These are phyloP conservation scores for Zele albiditarsus DNA, from an alignment of 2,888 invertebrate genomes.

Conservation along the genomic window DNA sequence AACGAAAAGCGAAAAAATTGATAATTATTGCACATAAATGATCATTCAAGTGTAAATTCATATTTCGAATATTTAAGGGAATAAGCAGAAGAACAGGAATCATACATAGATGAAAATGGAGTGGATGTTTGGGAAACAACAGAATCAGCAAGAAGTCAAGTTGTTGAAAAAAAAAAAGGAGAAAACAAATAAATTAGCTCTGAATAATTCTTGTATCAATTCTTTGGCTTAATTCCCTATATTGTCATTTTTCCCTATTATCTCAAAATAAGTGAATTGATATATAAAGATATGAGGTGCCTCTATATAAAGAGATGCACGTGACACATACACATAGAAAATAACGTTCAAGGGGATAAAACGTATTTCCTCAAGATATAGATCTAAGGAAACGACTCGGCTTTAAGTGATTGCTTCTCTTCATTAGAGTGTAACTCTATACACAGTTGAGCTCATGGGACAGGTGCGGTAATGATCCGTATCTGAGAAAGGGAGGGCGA, in stretches of 20 bases:
- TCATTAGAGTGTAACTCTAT: slow-evolving; percentile 60
- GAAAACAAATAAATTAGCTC: background rate
- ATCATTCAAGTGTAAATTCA: slow-evolving; percentile 38
- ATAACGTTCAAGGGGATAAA: background rate
- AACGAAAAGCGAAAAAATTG: background rate
- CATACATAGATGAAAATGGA: background rate
- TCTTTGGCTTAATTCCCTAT: background rate
- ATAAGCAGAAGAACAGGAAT: background rate
- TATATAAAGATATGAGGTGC: background rate
- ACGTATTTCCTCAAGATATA: slow-evolving; percentile 41
- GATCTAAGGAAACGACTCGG: slow-evolving; percentile 42
- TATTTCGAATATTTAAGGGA: slow-evolving; percentile 29
- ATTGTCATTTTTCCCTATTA: background rate
- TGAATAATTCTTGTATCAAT: background rate
- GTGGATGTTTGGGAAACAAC: background rate
- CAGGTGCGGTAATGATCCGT: slow-evolving; percentile 71
- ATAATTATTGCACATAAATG: slow-evolving; percentile 29
- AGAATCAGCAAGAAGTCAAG: background rate
- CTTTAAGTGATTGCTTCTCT: slow-evolving; percentile 71
- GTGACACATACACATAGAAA: background rate
- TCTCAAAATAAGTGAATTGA: background rate
- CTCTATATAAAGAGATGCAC: background rate
- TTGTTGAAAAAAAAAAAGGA: background rate
- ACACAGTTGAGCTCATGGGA: slow-evolving; percentile 56
- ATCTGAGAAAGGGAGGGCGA: slow-evolving; percentile 47